Conservation (phyloP, 2,113 vertebrate genomes). For the Ammodramus savannarum region DNA sequence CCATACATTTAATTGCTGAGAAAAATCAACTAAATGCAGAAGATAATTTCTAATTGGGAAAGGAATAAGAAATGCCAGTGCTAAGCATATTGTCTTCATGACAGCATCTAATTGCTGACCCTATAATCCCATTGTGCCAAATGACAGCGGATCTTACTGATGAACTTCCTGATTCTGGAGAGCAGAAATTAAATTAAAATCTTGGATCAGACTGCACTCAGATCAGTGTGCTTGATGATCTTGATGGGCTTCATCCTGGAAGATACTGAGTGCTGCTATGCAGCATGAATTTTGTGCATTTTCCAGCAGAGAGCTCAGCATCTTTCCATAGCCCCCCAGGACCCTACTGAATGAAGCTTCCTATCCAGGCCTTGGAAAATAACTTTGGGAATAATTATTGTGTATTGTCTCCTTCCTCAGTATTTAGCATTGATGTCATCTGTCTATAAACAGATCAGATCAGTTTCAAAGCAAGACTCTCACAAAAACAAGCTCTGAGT, state of each 20-base stretch:
- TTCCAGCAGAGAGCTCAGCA: neutral
- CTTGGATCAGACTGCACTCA: constrained; percentile 28
- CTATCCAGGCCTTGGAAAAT: constrained; percentile 47
- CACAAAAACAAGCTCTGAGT: constrained; percentile 45
- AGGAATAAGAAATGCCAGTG: constrained; percentile 36
- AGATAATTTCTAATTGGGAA: constrained; percentile 47
- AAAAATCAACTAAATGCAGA: constrained; percentile 6
- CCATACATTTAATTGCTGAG: constrained; percentile 33
- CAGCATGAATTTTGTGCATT: neutral
- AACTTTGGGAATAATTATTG: constrained; percentile 60
- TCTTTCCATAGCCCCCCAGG: neutral
- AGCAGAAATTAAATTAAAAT: constrained; percentile 72
- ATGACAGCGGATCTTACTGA: constrained; percentile 70
- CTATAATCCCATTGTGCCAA: constrained; percentile 67
- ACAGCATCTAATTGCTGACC: constrained; percentile 69
- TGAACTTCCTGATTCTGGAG: constrained; percentile 70
- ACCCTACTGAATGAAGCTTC: neutral
- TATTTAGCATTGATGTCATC: constrained; percentile 58
- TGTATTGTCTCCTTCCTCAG: constrained; percentile 61
- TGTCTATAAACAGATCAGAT: constrained; percentile 54
- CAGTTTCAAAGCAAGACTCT: constrained; percentile 48
- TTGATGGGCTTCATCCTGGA: neutral
- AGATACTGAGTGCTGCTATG: neutral
- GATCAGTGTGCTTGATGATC: constrained; percentile 33
- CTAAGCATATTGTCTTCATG: constrained; percentile 64